Conservation (phyloP, 2,797 vertebrate species). For the Melanogrammus aeglefinus region DNA sequence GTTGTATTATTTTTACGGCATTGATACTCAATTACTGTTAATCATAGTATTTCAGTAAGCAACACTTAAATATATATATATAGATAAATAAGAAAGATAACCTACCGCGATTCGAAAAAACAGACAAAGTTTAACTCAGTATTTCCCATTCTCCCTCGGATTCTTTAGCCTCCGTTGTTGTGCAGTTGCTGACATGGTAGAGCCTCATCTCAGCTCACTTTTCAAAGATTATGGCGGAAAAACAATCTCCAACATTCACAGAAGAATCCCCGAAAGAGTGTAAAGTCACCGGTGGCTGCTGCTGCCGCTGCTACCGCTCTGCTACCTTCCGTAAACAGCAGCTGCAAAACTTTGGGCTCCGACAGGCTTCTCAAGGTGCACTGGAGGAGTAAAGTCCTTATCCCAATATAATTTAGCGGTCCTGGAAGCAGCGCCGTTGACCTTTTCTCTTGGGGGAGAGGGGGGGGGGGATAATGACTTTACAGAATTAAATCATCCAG, state of each 20-base stretch:
- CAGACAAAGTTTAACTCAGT: conserved; percentile 62
- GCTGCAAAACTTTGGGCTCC: conserved; percentile 64
- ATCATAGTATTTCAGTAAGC: neutral
- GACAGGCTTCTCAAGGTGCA: conserved; percentile 30
- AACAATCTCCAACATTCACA: conserved; percentile 1
- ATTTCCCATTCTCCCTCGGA: conserved; percentile 59
- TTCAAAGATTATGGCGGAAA: conserved; percentile 38
- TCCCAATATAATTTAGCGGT: conserved; percentile 47
- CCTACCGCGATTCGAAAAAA: conserved; percentile 69
- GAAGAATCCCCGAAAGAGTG: conserved; percentile 26
- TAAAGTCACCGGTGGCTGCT: conserved; percentile 37
- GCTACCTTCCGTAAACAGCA: conserved; percentile 47
- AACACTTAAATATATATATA: neutral
- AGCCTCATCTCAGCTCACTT: conserved; percentile 54
- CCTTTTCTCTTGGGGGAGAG: conserved; percentile 39
- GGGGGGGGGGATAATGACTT: conserved; percentile 57
- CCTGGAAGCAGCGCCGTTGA: conserved; percentile 56
- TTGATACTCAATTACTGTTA: neutral
- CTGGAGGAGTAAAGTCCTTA: conserved; percentile 32
- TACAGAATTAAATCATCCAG: conserved; percentile 65
- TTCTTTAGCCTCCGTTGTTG: conserved; percentile 35
- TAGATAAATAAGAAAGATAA: conserved; percentile 24
- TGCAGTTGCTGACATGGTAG: conserved; percentile 21
- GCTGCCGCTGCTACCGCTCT: conserved; percentile 48
- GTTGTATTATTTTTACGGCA: neutral